These are phyloP conservation scores for Heliothis subflexa DNA, from an alignment of 1,140 invertebrate genomes.

Conservation along the genomic window DNA sequence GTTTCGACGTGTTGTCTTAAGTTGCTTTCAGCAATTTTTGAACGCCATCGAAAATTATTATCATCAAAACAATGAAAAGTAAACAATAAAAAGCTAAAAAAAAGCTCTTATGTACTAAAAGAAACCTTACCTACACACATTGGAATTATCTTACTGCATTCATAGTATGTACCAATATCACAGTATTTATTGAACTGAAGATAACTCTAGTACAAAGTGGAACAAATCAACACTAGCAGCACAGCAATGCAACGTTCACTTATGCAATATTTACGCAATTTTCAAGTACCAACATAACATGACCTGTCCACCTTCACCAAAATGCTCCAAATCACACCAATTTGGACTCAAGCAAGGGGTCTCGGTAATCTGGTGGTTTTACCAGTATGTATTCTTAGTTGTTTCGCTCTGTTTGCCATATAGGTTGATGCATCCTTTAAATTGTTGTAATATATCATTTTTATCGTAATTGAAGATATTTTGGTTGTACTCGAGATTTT, in stretches of 20 bases:
- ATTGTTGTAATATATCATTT: constrained; percentile 40
- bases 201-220: background rate
- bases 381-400: constrained; percentile 51
- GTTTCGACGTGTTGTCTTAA: too few species aligned
- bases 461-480: constrained; percentile 37
- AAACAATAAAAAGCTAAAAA: too few species aligned
- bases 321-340: background rate
- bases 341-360: constrained; percentile 23
- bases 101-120: too few species aligned
- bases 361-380: constrained; percentile 45
- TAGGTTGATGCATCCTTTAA: constrained; percentile 62
- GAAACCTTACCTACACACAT: too few species aligned
- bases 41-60: too few species aligned
- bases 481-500: constrained; percentile 12
- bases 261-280: constrained; percentile 63
- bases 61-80: too few species aligned
- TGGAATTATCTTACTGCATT: too few species aligned
- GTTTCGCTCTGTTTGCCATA: constrained; percentile 63
- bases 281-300: constrained; percentile 36
- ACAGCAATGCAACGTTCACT: constrained; percentile 55
- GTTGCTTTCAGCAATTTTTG: too few species aligned
- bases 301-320: constrained; percentile 31
- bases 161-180: background rate
- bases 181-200: background rate
- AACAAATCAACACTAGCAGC: constrained; percentile 34